Conservation (phyloP, 2,113 vertebrate species). For the Psephotus haematonotus region DNA sequence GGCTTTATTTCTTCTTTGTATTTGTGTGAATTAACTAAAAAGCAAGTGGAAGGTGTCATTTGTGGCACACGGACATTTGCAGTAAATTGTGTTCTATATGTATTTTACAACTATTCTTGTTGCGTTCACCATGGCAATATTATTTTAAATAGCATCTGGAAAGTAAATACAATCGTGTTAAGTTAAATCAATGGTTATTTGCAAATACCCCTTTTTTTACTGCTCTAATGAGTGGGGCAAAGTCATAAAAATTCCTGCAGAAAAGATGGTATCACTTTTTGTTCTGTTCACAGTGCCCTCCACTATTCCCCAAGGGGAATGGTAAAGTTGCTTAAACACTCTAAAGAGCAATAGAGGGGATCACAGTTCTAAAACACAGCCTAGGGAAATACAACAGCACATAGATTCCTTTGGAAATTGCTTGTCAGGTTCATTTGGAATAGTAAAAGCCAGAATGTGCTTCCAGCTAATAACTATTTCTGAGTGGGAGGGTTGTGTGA, state of each 20-base stretch:
- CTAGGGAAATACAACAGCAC: conserved; percentile 47
- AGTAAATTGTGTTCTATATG: not conserved
- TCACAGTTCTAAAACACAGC: conserved; percentile 48
- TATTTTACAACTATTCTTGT: not conserved
- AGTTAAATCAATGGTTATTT: not conserved
- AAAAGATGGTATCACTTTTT: not conserved
- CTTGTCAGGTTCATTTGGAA: conserved; percentile 64
- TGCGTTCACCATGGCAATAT: not conserved
- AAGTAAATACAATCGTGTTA: not conserved
- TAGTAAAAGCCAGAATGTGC: conserved; percentile 51
- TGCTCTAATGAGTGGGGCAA: not conserved
- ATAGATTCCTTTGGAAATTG: conserved; percentile 62
- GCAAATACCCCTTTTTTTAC: not conserved
- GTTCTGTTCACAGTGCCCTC: not conserved
- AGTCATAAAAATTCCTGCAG: not conserved
- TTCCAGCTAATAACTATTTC: conserved; percentile 65
- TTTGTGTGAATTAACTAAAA: not conserved
- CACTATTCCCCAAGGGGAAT: not conserved
- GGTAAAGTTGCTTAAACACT: conserved; percentile 47
- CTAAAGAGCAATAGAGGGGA: conserved; percentile 49
- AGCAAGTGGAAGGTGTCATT: not conserved
- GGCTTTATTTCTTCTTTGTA: not conserved
- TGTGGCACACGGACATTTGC: not conserved
- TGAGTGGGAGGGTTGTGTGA: conserved; percentile 38
- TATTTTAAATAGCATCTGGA: not conserved